phyloP scores from a whole-genome alignment of 2,113 vertebrate genomes.

The Cyphomyrus discorhynchus region DNA sequence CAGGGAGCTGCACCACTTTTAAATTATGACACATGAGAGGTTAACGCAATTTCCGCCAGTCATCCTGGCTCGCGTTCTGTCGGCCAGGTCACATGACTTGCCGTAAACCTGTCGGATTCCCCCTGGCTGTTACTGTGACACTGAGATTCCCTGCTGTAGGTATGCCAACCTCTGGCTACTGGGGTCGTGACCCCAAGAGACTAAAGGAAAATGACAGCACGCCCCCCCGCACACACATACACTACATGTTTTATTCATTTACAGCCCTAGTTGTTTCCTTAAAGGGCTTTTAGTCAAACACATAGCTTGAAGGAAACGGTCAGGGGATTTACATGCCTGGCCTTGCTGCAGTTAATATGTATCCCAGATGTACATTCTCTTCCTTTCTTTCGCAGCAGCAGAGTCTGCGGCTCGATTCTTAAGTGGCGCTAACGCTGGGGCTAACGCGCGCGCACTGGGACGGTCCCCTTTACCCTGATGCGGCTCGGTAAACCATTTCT shows the following conservation, averaged over 20 bases:
- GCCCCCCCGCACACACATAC: constrained; percentile 18
- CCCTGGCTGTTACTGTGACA: neutral
- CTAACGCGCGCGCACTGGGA: neutral
- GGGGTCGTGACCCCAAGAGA: constrained; percentile 19
- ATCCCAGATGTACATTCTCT: constrained; percentile 48
- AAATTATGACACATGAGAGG: constrained; percentile 3
- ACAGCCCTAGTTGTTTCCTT: constrained; percentile 30
- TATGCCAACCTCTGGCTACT: constrained; percentile 6
- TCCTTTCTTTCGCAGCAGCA: constrained; percentile 57
- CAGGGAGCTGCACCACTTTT: neutral
- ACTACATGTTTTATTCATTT: constrained; percentile 49
- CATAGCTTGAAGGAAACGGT: constrained; percentile 43
- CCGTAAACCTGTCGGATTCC: neutral
- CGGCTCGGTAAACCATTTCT: neutral
- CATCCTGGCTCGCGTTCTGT: neutral
- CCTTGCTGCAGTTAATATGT: constrained; percentile 48
- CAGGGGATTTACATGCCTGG: constrained; percentile 46
- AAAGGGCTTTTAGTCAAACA: constrained; percentile 35
- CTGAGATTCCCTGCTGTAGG: neutral
- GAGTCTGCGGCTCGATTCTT: neutral
- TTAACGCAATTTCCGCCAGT: neutral
- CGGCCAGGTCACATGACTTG: neutral
- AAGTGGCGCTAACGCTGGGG: neutral
- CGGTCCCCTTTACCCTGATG: neutral
- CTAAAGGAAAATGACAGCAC: constrained; percentile 24